These are phyloP conservation scores for Papilio machaon DNA, from an alignment of 1,140 invertebrate genomes.

Conservation along the genomic window DNA sequence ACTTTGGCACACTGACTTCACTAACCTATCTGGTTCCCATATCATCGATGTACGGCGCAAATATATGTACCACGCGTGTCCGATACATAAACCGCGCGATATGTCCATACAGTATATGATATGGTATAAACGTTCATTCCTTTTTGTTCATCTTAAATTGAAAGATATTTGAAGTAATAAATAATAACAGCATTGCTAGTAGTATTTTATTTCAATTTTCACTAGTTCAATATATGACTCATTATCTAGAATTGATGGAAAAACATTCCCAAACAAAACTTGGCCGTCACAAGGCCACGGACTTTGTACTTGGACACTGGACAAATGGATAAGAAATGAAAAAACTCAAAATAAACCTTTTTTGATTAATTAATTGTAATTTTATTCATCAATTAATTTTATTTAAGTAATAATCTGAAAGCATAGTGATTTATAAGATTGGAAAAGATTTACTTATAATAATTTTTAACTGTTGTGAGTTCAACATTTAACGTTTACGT, in stretches of 20 bases:
- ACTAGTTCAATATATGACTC: no score
- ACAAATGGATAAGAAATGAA: no score
- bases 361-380: neutral
- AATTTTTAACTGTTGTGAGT: no score
- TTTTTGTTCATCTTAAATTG: neutral
- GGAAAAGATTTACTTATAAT: neutral
- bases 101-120: no score
- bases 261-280: no score
- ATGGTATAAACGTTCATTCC: neutral
- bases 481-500: no score
- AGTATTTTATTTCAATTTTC: no score
- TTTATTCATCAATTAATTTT: neutral
- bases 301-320: no score
- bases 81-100: neutral
- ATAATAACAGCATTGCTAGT: no score
- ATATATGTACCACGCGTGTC: neutral
- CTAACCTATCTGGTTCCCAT: neutral
- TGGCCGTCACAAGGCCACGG: no score
- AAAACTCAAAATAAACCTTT: neutral
- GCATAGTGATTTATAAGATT: neutral
- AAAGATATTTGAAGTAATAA: no score
- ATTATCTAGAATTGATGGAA: no score
- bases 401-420: neutral
- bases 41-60: constrained; percentile 12
- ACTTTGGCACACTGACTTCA: constrained; percentile 16